Evolutionary conservation across 2,113 vertebrate species (phyloP).

Genomic region (Jacana jacana): DNA sequence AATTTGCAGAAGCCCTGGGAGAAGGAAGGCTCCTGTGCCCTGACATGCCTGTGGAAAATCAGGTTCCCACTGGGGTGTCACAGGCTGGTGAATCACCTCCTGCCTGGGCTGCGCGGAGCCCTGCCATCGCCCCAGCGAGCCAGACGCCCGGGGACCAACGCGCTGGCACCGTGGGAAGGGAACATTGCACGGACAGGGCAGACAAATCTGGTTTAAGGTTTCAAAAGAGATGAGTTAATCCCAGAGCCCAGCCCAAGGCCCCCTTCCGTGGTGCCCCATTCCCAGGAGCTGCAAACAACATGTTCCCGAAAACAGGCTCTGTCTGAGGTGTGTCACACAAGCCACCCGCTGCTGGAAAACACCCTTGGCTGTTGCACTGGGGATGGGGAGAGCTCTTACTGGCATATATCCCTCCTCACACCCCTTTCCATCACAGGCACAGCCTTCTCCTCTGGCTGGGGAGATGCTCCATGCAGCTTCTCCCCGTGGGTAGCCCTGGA

Average conservation of each 20-base stretch:
- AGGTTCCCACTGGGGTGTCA: neutral
- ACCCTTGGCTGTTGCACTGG: fast-evolving
- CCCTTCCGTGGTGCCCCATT: neutral
- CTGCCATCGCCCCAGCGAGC: neutral
- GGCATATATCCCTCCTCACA: neutral
- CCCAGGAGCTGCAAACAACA: neutral
- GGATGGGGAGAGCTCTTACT: neutral
- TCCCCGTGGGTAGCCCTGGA: neutral
- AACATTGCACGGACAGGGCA: neutral
- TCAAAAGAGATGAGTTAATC: slow-evolving; percentile 42
- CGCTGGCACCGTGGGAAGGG: neutral
- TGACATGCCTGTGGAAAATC: slow-evolving; percentile 16
- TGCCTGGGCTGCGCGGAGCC: neutral
- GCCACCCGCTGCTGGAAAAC: neutral
- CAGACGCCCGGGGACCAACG: neutral
- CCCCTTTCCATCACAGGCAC: neutral
- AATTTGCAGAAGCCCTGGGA: neutral
- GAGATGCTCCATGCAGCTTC: neutral
- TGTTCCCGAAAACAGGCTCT: neutral
- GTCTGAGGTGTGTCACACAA: neutral
- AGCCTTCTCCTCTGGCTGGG: neutral
- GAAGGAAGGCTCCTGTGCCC: slow-evolving; percentile 9
- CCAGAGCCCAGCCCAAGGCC: neutral
- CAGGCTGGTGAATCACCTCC: slow-evolving; percentile 3
- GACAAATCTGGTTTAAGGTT: neutral